Percentiles rank a stretch among this genome's conserved stretches.
Conservation (phyloP, 2,113 vertebrate genomes). For the Narcine bancroftii region DNA sequence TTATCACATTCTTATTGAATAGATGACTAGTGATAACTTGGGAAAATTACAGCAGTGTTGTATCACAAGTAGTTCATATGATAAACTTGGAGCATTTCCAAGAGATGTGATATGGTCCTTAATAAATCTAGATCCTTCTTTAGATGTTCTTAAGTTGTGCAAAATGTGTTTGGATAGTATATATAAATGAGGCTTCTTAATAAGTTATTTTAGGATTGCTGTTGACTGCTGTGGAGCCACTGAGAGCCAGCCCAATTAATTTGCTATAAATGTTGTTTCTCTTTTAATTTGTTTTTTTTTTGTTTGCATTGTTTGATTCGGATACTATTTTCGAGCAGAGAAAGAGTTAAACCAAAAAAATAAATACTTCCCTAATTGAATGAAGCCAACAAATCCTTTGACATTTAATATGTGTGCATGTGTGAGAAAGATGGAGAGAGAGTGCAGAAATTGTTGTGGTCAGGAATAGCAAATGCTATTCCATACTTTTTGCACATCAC, state of each 20-base stretch:
- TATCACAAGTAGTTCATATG: neutral
- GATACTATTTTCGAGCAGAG: neutral
- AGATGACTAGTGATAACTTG: neutral
- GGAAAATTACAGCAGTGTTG: neutral
- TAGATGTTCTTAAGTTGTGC: neutral
- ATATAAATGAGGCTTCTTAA: slow-evolving; percentile 8
- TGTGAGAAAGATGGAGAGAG: neutral
- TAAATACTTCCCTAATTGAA: neutral
- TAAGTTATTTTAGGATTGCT: neutral
- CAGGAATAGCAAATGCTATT: slow-evolving; percentile 20
- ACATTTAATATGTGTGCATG: neutral
- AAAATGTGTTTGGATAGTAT: neutral
- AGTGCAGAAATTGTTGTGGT: slow-evolving; percentile 1
- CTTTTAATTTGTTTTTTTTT: neutral
- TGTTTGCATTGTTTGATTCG: neutral
- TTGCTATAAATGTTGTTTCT: neutral
- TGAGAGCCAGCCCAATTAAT: neutral
- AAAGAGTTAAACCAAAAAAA: slow-evolving; percentile 4
- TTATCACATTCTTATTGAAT: neutral
- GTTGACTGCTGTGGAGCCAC: neutral
- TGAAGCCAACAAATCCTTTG: neutral
- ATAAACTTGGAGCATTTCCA: neutral
- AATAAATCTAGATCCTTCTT: neutral
- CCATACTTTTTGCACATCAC: slow-evolving; percentile 10
- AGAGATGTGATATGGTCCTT: neutral